Base-by-base conservation (phyloP, 2,797 vertebrate species). In the Crocidura indochinensis region DNA sequence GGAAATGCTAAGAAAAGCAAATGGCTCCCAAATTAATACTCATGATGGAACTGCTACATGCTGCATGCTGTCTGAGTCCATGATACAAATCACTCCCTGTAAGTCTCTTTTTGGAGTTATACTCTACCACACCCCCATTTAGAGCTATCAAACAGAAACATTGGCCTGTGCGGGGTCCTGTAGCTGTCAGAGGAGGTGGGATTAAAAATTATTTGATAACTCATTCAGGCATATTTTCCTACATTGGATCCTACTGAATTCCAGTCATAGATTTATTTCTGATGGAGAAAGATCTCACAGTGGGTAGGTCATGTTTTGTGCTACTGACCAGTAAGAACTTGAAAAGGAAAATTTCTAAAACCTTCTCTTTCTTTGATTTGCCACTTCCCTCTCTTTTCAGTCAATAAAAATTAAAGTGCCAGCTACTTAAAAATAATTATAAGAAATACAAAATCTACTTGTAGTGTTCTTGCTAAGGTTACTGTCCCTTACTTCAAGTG, bases 381-480 rank as follows among this genome's bases (percentile, higher is more conserved):
- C 27, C 22, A 47, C 56, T 31, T 74, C 20, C 6, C 27, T 78
- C 38, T 88, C 74, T 46, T 19, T 29, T 79, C 19, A 62, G 83
- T 78, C 85, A 80, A 75, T 77, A 68, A 80, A 60, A 83, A 91
- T 6, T 12, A 31, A 79, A 94, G 68, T 74, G 26, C 64, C 17
- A n/a, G 64, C 79, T 71, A 53, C 64, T 77, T 89, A 75, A 17
- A 80, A 80, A 73, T 88, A 22, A 29, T 88, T 80, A 69, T 84
- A 46, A 81, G 85, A 88, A 78, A 92, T 68, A 73, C 71, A 69
- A 94, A 95, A 78, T 38, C 73, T 65, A 24, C 89, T 88, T 86
- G 87, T 92, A 93, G 64, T 49, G 56, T 60, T 20, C 56, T 60
- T 60, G 51, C 10, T 53, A 60, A 60, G 15, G 17, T 17, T 60